Conservation (phyloP, 2,888 invertebrate species). For the Eupeodes latifasciatus region DNA sequence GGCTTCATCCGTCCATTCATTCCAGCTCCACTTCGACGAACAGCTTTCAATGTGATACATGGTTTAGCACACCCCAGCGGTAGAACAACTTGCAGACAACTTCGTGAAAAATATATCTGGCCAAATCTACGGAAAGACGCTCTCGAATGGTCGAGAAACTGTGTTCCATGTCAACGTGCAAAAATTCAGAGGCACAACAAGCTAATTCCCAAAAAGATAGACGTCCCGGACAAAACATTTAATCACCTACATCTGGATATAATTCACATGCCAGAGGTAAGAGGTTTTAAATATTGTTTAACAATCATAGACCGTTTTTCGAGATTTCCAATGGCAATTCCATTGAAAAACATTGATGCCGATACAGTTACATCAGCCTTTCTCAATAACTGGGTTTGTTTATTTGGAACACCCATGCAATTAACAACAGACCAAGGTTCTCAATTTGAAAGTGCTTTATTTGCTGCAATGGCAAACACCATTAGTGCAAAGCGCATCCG, state of each 20-base stretch:
- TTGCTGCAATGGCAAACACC: slow-evolving; percentile 77
- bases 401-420: slow-evolving; percentile 81
- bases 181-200: slow-evolving; percentile 1
- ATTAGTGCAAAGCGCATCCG: slow-evolving; percentile 75
- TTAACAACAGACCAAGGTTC: slow-evolving; percentile 80
- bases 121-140: slow-evolving; percentile 47
- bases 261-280: slow-evolving; percentile 12
- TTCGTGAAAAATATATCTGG: slow-evolving; percentile 57
- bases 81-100: slow-evolving; percentile 31
- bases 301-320: slow-evolving; percentile 52
- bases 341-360: slow-evolving; percentile 73
- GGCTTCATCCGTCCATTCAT: slow-evolving; percentile 46
- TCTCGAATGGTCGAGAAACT: neutral
- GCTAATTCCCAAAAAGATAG: neutral
- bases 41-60: slow-evolving; percentile 40
- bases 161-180: neutral
- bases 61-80: slow-evolving; percentile 48
- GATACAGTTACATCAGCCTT: slow-evolving; percentile 44
- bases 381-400: slow-evolving; percentile 80
- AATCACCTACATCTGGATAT: neutral
- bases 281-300: slow-evolving; percentile 7
- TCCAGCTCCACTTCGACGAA: neutral
- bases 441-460: slow-evolving; percentile 80
- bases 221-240: slow-evolving; percentile 15
- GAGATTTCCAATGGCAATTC: slow-evolving; percentile 74